Base-by-base conservation (phyloP, 1,140 invertebrate species). In the Halesus radiatus region DNA sequence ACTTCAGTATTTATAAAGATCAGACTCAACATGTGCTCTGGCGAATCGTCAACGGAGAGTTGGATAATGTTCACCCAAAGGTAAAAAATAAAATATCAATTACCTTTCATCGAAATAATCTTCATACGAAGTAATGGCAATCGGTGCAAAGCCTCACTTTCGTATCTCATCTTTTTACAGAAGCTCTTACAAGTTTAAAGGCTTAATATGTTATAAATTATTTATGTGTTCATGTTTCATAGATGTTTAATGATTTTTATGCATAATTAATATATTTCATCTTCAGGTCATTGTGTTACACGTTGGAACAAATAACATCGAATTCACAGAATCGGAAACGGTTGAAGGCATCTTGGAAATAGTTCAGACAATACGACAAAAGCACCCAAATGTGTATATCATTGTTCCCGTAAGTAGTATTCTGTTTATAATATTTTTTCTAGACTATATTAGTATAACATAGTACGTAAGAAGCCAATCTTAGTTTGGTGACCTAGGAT, bases 1-100 rank as follows among this genome's bases (percentile, higher is more conserved):
- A 97, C 88, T 97, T 98, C 90, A 96, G 96, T 82, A 96, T 98
- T 85, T 94, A 95, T 80, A 94, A 93, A 78, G 96, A 98, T 89
- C 91, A 94, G 88, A 96, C 95, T 26, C 94, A 98, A 88, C 93
- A 98, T 91, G 92, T 97, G 16, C 88, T 98, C 18, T 98, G 97
- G 96, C 91, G 97, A 85, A 92, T 98, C 37, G 89, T 92, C 85
- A 96, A 97, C 91, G 96, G 96, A 77, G 96, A 96, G 89, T 88
- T 98, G 83, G 96, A 98, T 85, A 92, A 94, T 89, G 93, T 97
- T 74, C 92, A 94, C 87, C 96, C 96, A 20, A 98, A 97, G 91
- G 95, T 96, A 88, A 86, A 18, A 20, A 13, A 45, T 13, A 13
- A 8, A 10, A 1, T 13, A 8, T 45, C 8, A 45, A 45, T 0